Conservation (phyloP, 2,888 invertebrate species). For the Epicampocera succincta region DNA sequence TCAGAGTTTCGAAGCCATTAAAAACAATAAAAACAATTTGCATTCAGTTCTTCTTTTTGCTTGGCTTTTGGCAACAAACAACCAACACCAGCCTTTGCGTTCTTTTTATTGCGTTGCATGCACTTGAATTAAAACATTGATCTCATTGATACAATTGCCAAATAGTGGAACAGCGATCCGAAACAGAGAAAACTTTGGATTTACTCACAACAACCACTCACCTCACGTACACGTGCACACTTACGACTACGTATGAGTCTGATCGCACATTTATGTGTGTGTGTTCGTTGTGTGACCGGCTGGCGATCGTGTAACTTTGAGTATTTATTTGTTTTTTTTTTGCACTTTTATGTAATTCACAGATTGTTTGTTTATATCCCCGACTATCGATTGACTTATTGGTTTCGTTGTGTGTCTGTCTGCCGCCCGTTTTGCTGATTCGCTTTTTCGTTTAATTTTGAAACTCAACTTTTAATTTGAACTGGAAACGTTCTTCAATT, state of each 20-base stretch:
- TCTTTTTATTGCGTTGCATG: slow-evolving; percentile 18
- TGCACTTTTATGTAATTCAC: slow-evolving; percentile 23
- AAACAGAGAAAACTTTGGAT: slow-evolving; percentile 34
- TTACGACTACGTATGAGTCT: slow-evolving; percentile 22
- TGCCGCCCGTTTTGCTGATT: neutral
- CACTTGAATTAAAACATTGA: slow-evolving; percentile 62
- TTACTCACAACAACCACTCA: slow-evolving; percentile 40
- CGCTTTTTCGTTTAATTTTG: neutral
- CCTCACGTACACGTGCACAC: slow-evolving; percentile 33
- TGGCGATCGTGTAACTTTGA: no score
- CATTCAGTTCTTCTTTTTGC: slow-evolving; percentile 51
- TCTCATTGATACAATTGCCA: slow-evolving; percentile 65
- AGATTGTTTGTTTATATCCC: slow-evolving; percentile 48
- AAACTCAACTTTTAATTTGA: slow-evolving; percentile 38
- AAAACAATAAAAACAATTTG: slow-evolving; percentile 50
- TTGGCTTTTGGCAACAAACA: slow-evolving; percentile 29
- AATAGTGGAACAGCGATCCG: slow-evolving; percentile 43
- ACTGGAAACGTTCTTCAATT: slow-evolving; percentile 44
- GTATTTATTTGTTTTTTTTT: slow-evolving; percentile 40
- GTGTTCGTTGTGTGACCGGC: slow-evolving; percentile 10
- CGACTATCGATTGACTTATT: slow-evolving; percentile 53
- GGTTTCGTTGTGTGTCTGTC: slow-evolving; percentile 19
- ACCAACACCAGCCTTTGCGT: slow-evolving; percentile 9
- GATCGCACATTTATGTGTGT: slow-evolving; percentile 39
- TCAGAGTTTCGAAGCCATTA: slow-evolving; percentile 26